phyloP scores from a whole-genome alignment of 2,113 vertebrate species.

The Ictalurus punctatus region DNA sequence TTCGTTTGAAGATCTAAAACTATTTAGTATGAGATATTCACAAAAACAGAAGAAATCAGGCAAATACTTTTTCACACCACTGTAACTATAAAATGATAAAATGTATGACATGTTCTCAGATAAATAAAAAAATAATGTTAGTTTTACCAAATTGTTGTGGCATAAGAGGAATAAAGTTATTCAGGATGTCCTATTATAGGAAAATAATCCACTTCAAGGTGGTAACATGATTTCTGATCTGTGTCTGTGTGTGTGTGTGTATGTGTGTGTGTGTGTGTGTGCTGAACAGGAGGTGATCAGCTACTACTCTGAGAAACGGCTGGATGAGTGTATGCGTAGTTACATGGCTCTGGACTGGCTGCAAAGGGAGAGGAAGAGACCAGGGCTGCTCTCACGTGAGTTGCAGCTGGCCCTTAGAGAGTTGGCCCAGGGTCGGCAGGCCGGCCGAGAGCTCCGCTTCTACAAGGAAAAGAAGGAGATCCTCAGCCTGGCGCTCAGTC shows the following conservation, averaged over 20 bases:
- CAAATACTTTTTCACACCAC: no score
- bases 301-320: slow-evolving; percentile 77
- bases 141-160: background rate
- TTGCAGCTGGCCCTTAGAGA: slow-evolving; percentile 72
- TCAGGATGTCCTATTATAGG: background rate
- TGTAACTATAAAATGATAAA: background rate
- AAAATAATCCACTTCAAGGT: background rate
- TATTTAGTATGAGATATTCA: no score
- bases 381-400: slow-evolving; percentile 76
- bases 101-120: background rate
- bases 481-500: slow-evolving; percentile 74
- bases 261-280: slow-evolving; percentile 22
- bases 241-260: background rate
- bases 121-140: background rate
- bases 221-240: background rate
- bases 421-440: slow-evolving; percentile 74
- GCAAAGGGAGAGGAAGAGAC: slow-evolving; percentile 70
- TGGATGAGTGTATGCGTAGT: slow-evolving; percentile 78
- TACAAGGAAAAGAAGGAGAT: slow-evolving; percentile 83
- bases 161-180: background rate
- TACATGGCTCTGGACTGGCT: slow-evolving; percentile 84
- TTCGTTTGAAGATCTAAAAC: no score
- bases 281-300: slow-evolving; percentile 75
- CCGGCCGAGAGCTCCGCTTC: slow-evolving; percentile 77
- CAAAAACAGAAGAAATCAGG: no score